Conservation (phyloP, 2,113 vertebrate genomes). For the Alligator mississippiensis region DNA sequence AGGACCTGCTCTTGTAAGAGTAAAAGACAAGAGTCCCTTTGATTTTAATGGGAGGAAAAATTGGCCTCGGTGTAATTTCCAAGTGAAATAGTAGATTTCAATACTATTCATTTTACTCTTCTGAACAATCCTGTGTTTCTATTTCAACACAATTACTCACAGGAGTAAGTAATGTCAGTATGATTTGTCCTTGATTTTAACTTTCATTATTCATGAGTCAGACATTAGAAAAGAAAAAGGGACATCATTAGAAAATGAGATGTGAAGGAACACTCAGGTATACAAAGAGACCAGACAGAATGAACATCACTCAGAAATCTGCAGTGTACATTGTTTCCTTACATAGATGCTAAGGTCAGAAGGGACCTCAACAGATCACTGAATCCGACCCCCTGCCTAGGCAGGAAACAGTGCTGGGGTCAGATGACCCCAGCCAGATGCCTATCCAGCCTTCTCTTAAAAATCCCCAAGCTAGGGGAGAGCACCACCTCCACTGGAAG, state of each 20-base stretch:
- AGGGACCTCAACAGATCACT: no score
- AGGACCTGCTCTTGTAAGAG: neutral
- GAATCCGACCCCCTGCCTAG: no score
- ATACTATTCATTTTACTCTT: neutral
- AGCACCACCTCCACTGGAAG: no score
- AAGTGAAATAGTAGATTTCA: neutral
- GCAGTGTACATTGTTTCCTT: neutral
- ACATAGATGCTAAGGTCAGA: no score
- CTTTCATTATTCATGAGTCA: neutral
- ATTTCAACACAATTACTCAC: conserved; percentile 10
- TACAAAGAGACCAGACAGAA: neutral
- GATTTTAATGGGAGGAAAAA: neutral
- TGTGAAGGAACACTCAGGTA: neutral
- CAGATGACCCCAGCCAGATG: no score
- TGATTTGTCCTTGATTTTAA: neutral
- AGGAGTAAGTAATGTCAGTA: neutral
- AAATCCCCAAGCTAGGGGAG: no score
- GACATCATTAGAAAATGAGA: neutral
- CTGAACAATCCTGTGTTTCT: neutral
- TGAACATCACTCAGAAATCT: neutral
- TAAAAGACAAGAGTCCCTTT: neutral
- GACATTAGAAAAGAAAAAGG: neutral
- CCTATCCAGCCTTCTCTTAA: no score
- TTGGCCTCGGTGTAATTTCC: neutral
- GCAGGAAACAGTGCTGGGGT: no score